Evolutionary conservation across 2,888 invertebrate genomes (phyloP), one percentile per base, ranked within the genome.

Genomic region (Xiphydria camelus): DNA sequence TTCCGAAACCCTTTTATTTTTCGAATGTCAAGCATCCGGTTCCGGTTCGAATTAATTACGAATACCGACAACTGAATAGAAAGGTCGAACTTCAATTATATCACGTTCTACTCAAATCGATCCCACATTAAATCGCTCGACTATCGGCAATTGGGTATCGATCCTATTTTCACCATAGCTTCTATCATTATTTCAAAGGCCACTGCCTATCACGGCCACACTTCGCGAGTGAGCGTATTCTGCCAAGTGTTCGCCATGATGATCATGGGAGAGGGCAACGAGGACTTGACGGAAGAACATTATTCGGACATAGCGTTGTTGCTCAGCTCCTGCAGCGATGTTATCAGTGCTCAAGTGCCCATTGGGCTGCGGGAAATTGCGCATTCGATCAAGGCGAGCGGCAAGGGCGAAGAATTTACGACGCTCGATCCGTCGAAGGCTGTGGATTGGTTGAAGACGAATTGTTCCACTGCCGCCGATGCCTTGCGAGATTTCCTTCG

Each of bases 331-430:
- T 87, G 87, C 56, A 74, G 75, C 0, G 82, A 86, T 50, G 86
- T 89, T 0, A 78, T 88, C 38, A 90, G 91, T 12, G 89, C 87
- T 0, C 88, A 90, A 65, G 84, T 92, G 5, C 87, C 89, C 0
- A 70, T 76, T 10, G 77, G 78, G 1, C 60, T 83, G 3, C 75
- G 77, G 10, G 72, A 76, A 23, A 69, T 85, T 19, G 77, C 79
- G 0, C 66, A 70, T 9, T 66, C 71, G 23, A 75, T 85, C 33
- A 71, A 76, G 21, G 58, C 66, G 2, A 72, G 76, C n/a, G 79
- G 77, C 12, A 75, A 72, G 38, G 70, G 64, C 0, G 77, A 78
- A 9, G 78, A 80, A 48, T 85, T 85, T 66, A 64, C 75, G 10
- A 66, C 68, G 41, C 62, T 80, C 18, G 59, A 80, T 0, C 76